Evolutionary conservation across 2,113 vertebrate genomes (phyloP), one percentile per base, ranked within the genome.

Genomic region (Perognathus longimembris): DNA sequence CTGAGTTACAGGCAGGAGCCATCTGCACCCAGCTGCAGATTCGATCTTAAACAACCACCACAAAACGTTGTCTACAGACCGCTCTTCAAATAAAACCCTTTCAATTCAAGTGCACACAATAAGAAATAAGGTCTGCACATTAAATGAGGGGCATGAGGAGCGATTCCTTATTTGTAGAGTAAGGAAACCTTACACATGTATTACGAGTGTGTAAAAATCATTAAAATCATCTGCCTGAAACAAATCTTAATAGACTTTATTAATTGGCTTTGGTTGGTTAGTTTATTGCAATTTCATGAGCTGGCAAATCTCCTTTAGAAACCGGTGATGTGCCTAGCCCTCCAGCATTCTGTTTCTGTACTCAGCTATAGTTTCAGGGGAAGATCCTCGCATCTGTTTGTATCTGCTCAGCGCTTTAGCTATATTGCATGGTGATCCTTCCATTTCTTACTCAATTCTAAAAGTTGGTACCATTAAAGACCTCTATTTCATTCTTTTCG

Each of bases 201-300:
- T 93, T 84, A 57, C 69, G 69, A 94, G 87, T 89, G 92, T 94
- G 76, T 94, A 95, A 93, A 96, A 95, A 95, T 96, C 92, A 95
- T 95, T 96, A 96, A 97, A 96, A 78, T 96, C 86, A 94, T 96
- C 74, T 97, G 77, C 84, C 95, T 95, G 95, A 96, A 92, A 93
- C 94, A 95, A 96, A 94, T 96, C 80, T 92, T 97, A 97, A 97
- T 96, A 96, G 92, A 95, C 73, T 96, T 96, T 94, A 96, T 96
- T 97, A 96, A 97, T 96, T 97, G 95, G 90, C 84, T 97, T 90
- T 96, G 92, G 91, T 93, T 95, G 95, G 91, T 90, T 96, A 96
- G 70, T 91, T 95, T 92, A 69, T 94, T 95, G 77, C 76, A 96
- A 97, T 97, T 97, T 95, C 92, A 96, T 96, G 93, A 94, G 59